Evolutionary conservation across 2,888 invertebrate genomes (phyloP), one percentile per base, ranked within the genome.

Genomic region (Lasius fuliginosus): DNA sequence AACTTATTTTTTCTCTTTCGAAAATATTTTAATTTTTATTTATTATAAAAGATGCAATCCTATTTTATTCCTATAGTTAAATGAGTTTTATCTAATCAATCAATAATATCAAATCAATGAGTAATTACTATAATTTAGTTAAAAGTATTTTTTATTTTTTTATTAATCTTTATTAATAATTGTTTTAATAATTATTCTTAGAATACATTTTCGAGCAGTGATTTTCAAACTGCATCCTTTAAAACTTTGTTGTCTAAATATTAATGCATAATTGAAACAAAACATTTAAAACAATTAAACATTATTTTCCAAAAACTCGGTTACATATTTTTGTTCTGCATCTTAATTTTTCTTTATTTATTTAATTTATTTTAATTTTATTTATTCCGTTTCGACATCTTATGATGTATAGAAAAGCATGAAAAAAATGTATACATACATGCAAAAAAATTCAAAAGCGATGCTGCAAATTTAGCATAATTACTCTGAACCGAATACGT

Each of bases 151-250:
- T 27, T 27, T 60, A 60, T 15, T 60, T 60, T 23, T 27, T 27
- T 15, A 30, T 15, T 18, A 18, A 18, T 30, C 18, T 11, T 68
- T 69, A 30, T 18, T 33, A 49, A 49, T 49, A 69, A 30, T 49
- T 30, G 12, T 69, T 69, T 68, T n/a, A 1, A 8, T 33, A 69
- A n/a, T 23, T 53, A 69, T 69, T 69, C 6, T 12, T n/a, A 11
- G 0, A 36, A 36, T 9, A 27, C 18, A 15, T 6, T 65, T 49
- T 65, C 15, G 11, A 11, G n/a, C 49, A 67, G 27, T 65, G 46
- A 23, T 75, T 67, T 75, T 23, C 33, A 67, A 67, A 75, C 11
- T 23, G n/a, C 11, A 23, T 33, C 1, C 15, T 40, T 75, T 30
- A 64, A 8, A 42, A 30, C 15, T 15, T 46, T 18, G 0, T 30